Evolutionary conservation across 1,140 invertebrate species (phyloP).

Genomic region (Microplitis mediator): DNA sequence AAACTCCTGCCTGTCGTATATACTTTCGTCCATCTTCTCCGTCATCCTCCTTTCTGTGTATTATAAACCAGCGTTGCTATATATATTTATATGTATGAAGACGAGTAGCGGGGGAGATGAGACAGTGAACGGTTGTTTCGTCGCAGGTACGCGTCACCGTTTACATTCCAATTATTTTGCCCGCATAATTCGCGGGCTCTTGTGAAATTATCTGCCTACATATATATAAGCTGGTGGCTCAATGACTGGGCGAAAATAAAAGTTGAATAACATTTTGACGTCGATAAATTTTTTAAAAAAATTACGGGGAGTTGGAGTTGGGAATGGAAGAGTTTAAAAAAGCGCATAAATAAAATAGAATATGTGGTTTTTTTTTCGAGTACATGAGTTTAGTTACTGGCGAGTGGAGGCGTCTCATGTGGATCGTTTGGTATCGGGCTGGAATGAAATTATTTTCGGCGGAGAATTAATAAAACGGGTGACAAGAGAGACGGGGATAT

Average conservation of each 20-base stretch:
- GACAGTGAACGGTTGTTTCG: constrained; percentile 35
- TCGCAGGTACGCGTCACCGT: constrained; percentile 41
- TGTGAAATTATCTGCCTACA: background rate
- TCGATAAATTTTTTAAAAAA: no score
- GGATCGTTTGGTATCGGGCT: background rate
- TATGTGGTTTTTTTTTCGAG: background rate
- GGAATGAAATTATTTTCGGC: background rate
- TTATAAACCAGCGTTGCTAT: background rate
- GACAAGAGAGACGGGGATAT: no score
- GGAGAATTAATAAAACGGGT: background rate
- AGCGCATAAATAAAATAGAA: no score
- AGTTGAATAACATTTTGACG: no score
- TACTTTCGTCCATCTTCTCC: background rate
- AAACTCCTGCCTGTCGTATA: background rate
- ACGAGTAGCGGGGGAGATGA: background rate
- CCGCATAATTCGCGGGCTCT: constrained; percentile 44
- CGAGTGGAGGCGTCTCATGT: background rate
- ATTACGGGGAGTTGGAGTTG: no score
- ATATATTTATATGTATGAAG: no score
- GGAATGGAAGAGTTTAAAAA: no score
- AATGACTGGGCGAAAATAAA: no score
- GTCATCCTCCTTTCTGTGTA: background rate
- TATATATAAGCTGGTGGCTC: no score
- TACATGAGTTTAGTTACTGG: background rate
- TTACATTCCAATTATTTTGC: constrained; percentile 56